Evolutionary conservation across 53 echinoderm and acorn worm genomes (phyloP).

Genomic region (Paelopatides confundens): DNA sequence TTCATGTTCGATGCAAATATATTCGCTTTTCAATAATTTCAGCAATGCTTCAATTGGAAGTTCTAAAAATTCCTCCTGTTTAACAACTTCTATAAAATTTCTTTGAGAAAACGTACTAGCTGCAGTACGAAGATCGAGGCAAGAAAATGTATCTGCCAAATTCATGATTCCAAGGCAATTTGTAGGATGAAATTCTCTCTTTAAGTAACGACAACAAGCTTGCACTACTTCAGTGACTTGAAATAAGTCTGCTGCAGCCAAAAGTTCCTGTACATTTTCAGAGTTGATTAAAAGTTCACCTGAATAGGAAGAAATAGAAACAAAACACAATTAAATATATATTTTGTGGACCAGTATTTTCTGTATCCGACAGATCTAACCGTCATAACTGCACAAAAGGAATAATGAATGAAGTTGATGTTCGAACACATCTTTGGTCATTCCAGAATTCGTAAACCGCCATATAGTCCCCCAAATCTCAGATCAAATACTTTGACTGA

Average conservation of each 20-base stretch:
- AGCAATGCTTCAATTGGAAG: conserved; percentile 60
- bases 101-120: conserved; percentile 68
- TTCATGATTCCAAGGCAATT: conserved; percentile 89
- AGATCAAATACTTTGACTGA: too few relatives aligned
- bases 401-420: too few relatives aligned
- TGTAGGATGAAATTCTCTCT: conserved; percentile 87
- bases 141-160: conserved; percentile 76
- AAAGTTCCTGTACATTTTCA: conserved; percentile 76
- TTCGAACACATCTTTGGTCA: too few relatives aligned
- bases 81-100: conserved; percentile 71
- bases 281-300: conserved; percentile 75
- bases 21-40: conserved; percentile 77
- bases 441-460: too few relatives aligned
- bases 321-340: neutral
- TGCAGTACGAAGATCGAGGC: conserved; percentile 65
- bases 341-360: too few relatives aligned
- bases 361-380: too few relatives aligned
- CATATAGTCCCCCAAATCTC: too few relatives aligned
- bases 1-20: conserved; percentile 83
- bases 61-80: conserved; percentile 85
- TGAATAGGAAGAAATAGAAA: conserved; percentile 35
- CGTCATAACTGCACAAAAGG: too few relatives aligned
- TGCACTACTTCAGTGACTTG: conserved; percentile 77
- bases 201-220: conserved; percentile 82
- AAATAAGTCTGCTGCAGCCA: conserved; percentile 95